Conservation (phyloP, 2,113 vertebrate genomes). For the Hippocampus comes region DNA sequence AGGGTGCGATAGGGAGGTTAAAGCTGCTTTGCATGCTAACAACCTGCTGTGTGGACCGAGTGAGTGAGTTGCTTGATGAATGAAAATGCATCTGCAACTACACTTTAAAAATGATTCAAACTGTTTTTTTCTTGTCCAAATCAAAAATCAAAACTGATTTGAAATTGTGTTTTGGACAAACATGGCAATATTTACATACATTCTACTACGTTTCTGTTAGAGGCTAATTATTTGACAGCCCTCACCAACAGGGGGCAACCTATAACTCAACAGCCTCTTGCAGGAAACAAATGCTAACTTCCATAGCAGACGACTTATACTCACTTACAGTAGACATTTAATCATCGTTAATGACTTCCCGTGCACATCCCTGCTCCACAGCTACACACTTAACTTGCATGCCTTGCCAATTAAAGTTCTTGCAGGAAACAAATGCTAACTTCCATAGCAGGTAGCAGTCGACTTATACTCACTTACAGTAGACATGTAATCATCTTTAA, state of each 20-base stretch:
- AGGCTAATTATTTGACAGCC: not conserved
- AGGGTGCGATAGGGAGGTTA: slow-evolving; percentile 51
- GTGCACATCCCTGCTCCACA: slow-evolving; percentile 8
- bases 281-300: not conserved
- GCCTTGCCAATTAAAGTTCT: slow-evolving; percentile 49
- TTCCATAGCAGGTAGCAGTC: not conserved
- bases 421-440: not conserved
- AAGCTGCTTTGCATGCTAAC: slow-evolving; percentile 63
- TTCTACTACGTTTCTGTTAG: too few relatives aligned
- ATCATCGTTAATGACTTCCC: not conserved
- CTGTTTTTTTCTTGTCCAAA: too few relatives aligned
- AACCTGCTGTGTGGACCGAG: slow-evolving; percentile 46
- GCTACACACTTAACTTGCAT: slow-evolving; percentile 43
- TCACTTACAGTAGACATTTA: not conserved
- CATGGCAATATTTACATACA: not conserved
- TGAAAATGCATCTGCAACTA: too few relatives aligned
- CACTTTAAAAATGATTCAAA: too few relatives aligned
- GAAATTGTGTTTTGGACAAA: not conserved
- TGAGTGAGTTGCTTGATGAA: slow-evolving; percentile 51
- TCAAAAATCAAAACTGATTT: too few relatives aligned
- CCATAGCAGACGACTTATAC: not conserved
- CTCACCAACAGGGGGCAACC: not conserved
- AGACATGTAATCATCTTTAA: not conserved
- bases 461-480: not conserved
- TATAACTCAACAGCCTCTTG: not conserved